phyloP scores from a whole-genome alignment of 2,797 vertebrate genomes.

The Dipus sagitta region DNA sequence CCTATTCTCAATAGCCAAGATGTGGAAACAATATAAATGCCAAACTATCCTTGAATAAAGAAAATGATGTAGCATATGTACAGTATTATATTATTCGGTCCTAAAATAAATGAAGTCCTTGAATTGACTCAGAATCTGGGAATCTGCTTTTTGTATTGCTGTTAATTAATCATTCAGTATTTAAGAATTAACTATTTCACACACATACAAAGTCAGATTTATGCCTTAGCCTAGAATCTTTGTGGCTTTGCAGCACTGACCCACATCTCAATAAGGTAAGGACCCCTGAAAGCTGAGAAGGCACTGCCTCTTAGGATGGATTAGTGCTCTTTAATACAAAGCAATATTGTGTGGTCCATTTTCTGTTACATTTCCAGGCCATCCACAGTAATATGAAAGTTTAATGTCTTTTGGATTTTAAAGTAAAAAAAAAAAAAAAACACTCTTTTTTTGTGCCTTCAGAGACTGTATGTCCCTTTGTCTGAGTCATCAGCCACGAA shows the following conservation, averaged over 20 bases:
- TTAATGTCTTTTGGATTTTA: conserved; percentile 6
- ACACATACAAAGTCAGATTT: not conserved
- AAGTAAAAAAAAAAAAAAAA: not conserved
- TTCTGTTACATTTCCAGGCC: not conserved
- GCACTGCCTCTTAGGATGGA: not conserved
- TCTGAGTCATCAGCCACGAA: conserved; percentile 11
- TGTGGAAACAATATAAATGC: not conserved
- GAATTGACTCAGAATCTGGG: not conserved
- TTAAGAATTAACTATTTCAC: not conserved
- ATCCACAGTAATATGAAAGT: not conserved
- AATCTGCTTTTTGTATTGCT: conserved; percentile 41
- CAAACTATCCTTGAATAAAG: not conserved
- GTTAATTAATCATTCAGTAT: not conserved
- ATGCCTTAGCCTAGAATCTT: not conserved
- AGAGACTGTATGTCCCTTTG: not conserved
- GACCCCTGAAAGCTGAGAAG: not conserved
- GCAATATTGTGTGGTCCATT: not conserved
- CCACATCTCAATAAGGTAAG: not conserved
- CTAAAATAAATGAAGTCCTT: not conserved
- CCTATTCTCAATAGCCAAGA: not conserved
- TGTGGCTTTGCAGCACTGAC: not conserved
- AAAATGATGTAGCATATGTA: not conserved
- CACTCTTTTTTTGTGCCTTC: not conserved
- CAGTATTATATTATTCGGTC: not conserved
- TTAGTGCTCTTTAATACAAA: not conserved